Percentiles rank a stretch among this genome's conserved stretches.
These are phyloP conservation scores for Tipula vernalis DNA, from an alignment of 2,888 invertebrate species.

Conservation along the genomic window DNA sequence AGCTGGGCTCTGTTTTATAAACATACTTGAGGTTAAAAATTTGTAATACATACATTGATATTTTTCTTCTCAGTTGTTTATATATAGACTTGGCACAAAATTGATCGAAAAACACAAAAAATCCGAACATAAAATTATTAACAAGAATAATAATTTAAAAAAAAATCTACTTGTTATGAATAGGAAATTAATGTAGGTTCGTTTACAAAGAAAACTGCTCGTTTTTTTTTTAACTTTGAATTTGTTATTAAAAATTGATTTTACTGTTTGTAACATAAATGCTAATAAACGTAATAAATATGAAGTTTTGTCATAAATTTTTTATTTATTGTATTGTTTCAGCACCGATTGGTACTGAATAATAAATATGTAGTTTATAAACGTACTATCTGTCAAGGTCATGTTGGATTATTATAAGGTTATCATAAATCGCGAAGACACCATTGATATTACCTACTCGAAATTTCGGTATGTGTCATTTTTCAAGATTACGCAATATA, in stretches of 20 bases:
- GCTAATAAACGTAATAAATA: not conserved
- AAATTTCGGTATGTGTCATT: not conserved
- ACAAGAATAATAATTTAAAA: not conserved
- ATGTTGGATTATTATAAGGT: not conserved
- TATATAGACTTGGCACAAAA: not conserved
- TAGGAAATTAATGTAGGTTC: not conserved
- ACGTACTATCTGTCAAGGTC: not conserved
- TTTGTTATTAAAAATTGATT: not conserved
- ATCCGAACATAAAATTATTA: not conserved
- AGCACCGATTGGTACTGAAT: not conserved
- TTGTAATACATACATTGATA: not conserved
- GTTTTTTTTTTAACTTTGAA: not conserved
- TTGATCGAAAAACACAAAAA: not conserved
- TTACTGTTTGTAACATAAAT: not conserved
- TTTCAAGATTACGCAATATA: not conserved
- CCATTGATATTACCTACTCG: not conserved
- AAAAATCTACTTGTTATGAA: not conserved
- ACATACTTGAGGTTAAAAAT: not conserved
- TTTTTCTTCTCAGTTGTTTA: not conserved
- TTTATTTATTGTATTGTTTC: not conserved
- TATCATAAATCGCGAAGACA: not conserved
- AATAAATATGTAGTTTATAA: not conserved
- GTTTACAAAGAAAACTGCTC: not conserved
- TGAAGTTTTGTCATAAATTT: not conserved
- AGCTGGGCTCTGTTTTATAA: not conserved